These are phyloP conservation scores for Cyclina sinensis DNA, from an alignment of 1,140 invertebrate species.

Conservation along the genomic window DNA sequence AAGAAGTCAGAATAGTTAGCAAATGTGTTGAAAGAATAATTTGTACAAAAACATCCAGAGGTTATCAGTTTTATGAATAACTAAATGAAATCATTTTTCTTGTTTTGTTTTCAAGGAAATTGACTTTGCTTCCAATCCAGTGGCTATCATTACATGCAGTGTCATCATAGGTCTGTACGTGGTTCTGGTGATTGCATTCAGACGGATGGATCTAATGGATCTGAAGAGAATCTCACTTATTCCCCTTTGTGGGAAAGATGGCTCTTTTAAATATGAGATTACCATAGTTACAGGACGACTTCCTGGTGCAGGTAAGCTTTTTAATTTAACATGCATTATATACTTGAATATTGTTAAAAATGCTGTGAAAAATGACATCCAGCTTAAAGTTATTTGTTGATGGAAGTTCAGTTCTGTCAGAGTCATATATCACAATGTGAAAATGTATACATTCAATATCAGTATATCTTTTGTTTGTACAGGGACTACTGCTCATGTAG, in stretches of 20 bases:
- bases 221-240: conserved; percentile 80
- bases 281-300: conserved; percentile 81
- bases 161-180: conserved; percentile 86
- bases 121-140: conserved; percentile 79
- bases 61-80: no score
- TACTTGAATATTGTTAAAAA: no score
- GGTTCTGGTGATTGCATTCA: conserved; percentile 85
- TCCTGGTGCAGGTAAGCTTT: conserved; percentile 77
- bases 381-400: no score
- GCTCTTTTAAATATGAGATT: conserved; percentile 82
- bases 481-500: conserved; percentile 83
- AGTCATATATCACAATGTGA: no score
- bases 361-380: no score
- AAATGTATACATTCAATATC: no score
- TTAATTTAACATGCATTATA: neutral
- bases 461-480: no score
- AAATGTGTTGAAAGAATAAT: no score
- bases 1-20: no score
- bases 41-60: no score
- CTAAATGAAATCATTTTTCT: no score
- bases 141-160: conserved; percentile 85
- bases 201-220: conserved; percentile 86
- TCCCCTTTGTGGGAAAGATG: conserved; percentile 83
- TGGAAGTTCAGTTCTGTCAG: no score
- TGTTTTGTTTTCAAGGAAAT: conserved; percentile 71